A percentile compares a stretch with the other conserved stretches of the same genome.
Evolutionary conservation across 37 sponge, comb jelly and placozoan genomes (phyloP).

Genomic region (Theonella swinhoei): DNA sequence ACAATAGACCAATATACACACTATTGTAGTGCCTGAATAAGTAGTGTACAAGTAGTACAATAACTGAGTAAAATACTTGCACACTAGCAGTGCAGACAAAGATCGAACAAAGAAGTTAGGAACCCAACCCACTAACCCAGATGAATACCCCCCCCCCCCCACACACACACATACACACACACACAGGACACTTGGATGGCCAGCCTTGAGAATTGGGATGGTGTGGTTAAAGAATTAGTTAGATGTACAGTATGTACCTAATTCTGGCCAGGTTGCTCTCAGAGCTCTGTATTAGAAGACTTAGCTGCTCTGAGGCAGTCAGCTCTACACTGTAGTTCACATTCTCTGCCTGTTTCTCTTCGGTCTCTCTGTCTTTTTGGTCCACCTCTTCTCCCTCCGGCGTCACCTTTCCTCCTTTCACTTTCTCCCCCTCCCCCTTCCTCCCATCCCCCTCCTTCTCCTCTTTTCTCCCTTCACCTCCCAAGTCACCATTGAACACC

Average conservation of each 20-base stretch:
- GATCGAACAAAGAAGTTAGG: background rate
- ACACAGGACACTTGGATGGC: background rate
- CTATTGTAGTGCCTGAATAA: background rate
- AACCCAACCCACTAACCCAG: background rate
- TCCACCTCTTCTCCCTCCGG: background rate
- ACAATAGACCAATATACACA: background rate
- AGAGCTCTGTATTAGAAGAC: slow-evolving; percentile 12
- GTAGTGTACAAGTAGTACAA: too few relatives aligned
- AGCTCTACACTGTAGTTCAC: slow-evolving; percentile 16
- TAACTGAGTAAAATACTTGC: too few relatives aligned
- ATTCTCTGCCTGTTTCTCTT: background rate
- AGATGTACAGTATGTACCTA: background rate
- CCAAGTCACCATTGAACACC: background rate
- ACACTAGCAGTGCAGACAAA: background rate
- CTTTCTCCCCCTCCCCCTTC: background rate
- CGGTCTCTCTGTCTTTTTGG: background rate
- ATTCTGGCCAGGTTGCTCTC: slow-evolving; percentile 20
- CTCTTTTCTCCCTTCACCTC: too few relatives aligned
- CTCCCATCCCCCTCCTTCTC: background rate
- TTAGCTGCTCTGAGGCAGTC: slow-evolving; percentile 2
- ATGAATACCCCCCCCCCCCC: too few relatives aligned
- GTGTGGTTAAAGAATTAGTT: too few relatives aligned
- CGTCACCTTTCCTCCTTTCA: background rate
- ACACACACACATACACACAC: background rate
- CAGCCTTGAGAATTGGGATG: too few relatives aligned